A percentile compares a stretch with the other conserved stretches of the same genome.
phyloP scores from a whole-genome alignment of 2,797 vertebrate genomes.

The Acrocephalus scirpaceus region DNA sequence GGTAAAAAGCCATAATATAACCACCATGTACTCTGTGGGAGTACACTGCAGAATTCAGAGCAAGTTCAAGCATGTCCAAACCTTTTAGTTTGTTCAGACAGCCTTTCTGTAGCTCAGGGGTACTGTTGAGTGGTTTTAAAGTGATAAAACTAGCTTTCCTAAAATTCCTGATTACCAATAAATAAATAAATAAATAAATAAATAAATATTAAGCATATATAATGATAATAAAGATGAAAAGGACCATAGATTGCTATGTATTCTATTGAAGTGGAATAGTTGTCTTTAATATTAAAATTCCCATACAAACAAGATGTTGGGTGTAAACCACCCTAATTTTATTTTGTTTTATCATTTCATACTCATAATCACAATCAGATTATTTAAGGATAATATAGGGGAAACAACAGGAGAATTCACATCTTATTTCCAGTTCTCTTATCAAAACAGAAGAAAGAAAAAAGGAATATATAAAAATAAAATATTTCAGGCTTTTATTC shows the following conservation, averaged over 20 bases:
- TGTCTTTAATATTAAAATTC: neutral
- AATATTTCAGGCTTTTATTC: neutral
- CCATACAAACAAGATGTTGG: fast-evolving
- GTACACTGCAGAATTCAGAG: neutral
- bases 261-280: neutral
- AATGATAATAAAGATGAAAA: neutral
- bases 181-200: neutral
- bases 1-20: neutral
- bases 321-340: neutral
- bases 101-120: neutral
- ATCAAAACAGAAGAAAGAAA: neutral
- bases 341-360: neutral
- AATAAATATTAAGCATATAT: neutral
- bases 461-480: neutral
- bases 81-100: neutral
- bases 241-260: fast-evolving
- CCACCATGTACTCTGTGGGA: neutral
- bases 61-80: neutral
- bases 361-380: neutral
- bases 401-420: neutral
- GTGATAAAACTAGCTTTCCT: neutral
- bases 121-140: neutral
- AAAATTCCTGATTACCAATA: neutral
- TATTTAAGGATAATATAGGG: neutral
- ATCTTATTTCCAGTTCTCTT: neutral